Evolutionary conservation across 2,888 invertebrate genomes (phyloP), one percentile per base, ranked within the genome.

Genomic region (Anagyrus pseudococci): DNA sequence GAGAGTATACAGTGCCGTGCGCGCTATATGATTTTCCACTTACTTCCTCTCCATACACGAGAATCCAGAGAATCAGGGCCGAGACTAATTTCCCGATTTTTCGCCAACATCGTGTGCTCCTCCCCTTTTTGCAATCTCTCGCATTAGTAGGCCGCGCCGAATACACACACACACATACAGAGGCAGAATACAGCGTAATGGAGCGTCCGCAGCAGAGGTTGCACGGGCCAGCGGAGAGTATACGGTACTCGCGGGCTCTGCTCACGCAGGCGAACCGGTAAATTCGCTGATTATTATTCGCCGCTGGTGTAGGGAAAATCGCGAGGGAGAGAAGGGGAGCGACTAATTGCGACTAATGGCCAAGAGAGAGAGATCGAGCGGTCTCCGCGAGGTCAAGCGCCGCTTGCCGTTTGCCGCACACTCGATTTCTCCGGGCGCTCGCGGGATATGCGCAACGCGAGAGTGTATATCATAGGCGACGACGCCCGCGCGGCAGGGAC

Each of bases 321-420:
- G 75, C 75, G 71, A 29, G 29, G 10, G 29, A 7, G 29, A 10
- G 29, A 10, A 10, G 29, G 29, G 72, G 67, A 61, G 66, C 69
- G 72, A 75, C 75, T 77, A 77, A 77, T 76, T 76, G 75, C 76
- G 71, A 73, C 72, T 77, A 77, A 77, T 76, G 74, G 71, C 62
- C 57, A 64, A 57, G 58, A 62, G 62, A 58, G 64, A 63, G 48
- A 48, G 62, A 57, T 62, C 62, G 47, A 41, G 44, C 61, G 4
- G 41, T 15, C 52, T 8, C 58, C 25, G 15, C 40, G 47, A 43
- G 43, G n/a, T 43, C 4, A 43, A 19, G 19, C 43, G 4, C 15
- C n/a, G n/a, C n/a, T n/a, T n/a, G n/a, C n/a, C n/a, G n/a, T n/a
- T n/a, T n/a, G n/a, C n/a, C n/a, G n/a, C n/a, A n/a, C n/a, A n/a